Conservation (phyloP, 2,888 invertebrate genomes). For the Xanthorhoe designata region DNA sequence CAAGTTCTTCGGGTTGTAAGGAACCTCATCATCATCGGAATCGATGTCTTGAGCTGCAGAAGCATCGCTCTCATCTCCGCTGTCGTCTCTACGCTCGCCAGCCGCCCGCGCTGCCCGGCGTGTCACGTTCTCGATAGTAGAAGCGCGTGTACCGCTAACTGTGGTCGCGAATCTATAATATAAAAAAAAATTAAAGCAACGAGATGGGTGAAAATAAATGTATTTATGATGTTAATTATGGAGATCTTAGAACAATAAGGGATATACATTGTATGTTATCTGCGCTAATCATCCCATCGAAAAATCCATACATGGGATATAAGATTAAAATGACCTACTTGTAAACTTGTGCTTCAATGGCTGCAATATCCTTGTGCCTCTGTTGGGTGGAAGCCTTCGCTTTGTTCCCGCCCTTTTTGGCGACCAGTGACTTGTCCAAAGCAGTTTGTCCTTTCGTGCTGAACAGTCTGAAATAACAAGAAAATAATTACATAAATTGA, state of each 20-base stretch:
- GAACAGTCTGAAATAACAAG: slow-evolving; percentile 87
- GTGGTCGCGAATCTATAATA: slow-evolving; percentile 90
- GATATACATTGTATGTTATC: too few species aligned
- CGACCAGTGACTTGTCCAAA: slow-evolving; percentile 95
- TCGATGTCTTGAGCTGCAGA: slow-evolving; percentile 94
- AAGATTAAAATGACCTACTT: slow-evolving; percentile 71
- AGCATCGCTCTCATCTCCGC: slow-evolving; percentile 93
- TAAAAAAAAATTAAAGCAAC: too few species aligned
- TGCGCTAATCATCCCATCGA: too few species aligned
- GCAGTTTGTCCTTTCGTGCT: slow-evolving; percentile 98
- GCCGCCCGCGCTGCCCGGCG: slow-evolving; percentile 98
- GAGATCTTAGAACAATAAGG: too few species aligned
- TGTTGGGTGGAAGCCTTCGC: slow-evolving; percentile 81
- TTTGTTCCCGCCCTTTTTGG: slow-evolving; percentile 93
- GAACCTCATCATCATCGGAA: slow-evolving; percentile 97
- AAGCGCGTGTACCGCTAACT: slow-evolving; percentile 92
- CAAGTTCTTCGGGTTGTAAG: slow-evolving; percentile 99
- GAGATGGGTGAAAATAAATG: too few species aligned
- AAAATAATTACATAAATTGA: background rate
- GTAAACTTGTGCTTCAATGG: slow-evolving; percentile 95
- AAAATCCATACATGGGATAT: too few species aligned
- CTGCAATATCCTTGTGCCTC: slow-evolving; percentile 94
- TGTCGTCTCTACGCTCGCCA: slow-evolving; percentile 96
- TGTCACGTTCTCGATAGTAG: slow-evolving; percentile 99
- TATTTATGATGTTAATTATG: too few species aligned